phyloP scores from a whole-genome alignment of 2,113 vertebrate genomes.

The Carettochelys insculpta region DNA sequence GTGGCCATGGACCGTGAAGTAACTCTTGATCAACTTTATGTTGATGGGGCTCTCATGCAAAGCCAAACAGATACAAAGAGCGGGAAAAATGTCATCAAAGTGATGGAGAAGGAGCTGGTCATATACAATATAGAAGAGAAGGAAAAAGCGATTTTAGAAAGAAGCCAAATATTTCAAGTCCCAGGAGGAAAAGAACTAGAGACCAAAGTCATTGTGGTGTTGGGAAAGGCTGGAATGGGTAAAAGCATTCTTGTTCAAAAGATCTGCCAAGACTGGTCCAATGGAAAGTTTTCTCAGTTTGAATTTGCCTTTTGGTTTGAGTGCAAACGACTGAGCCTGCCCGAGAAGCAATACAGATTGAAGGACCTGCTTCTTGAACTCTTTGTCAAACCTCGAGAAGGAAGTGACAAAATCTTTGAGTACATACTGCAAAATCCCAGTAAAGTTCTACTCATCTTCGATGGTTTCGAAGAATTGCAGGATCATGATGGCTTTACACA shows the following conservation, averaged over 20 bases:
- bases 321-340: constrained; percentile 75
- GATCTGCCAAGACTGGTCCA: constrained; percentile 88
- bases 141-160: constrained; percentile 61
- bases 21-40: constrained; percentile 74
- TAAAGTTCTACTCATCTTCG: constrained; percentile 88
- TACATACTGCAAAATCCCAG: constrained; percentile 80
- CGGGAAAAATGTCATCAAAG: constrained; percentile 78
- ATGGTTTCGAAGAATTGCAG: constrained; percentile 86
- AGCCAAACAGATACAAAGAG: constrained; percentile 72
- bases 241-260: constrained; percentile 86
- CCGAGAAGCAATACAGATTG: constrained; percentile 71
- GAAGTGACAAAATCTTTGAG: constrained; percentile 73
- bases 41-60: constrained; percentile 77
- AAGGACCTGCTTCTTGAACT: constrained; percentile 81
- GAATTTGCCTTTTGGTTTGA: constrained; percentile 88
- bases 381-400: constrained; percentile 60
- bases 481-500: constrained; percentile 79
- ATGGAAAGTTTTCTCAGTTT: constrained; percentile 81
- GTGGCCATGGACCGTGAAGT: constrained; percentile 60
- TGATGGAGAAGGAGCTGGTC: constrained; percentile 82
- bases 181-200: constrained; percentile 56
- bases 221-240: constrained; percentile 88
- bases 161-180: constrained; percentile 76
- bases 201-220: constrained; percentile 75
- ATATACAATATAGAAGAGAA: constrained; percentile 77